Evolutionary conservation across 1,140 invertebrate genomes (phyloP).

Genomic region (Wiebesia pumilae): DNA sequence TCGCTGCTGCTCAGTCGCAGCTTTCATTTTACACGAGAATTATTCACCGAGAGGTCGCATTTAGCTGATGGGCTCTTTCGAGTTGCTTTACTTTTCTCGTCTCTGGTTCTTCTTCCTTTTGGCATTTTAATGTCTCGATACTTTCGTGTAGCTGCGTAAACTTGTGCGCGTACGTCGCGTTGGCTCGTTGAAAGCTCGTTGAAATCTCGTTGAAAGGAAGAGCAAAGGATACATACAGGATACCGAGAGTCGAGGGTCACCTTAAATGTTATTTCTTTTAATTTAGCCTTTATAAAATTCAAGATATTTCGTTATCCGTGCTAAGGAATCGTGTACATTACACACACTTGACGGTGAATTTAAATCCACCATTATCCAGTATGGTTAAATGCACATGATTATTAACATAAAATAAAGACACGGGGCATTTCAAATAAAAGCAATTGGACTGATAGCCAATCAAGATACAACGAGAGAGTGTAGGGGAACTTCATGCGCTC

Average conservation of each 20-base stretch:
- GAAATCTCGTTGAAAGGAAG: too few species aligned
- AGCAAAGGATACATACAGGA: background rate
- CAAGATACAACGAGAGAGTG: too few species aligned
- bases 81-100: background rate
- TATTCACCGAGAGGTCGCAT: slow-evolving; percentile 45
- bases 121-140: slow-evolving; percentile 5
- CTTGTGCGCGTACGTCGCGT: background rate
- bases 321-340: too few species aligned
- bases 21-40: slow-evolving; percentile 55
- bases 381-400: too few species aligned
- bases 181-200: background rate
- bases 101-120: background rate
- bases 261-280: slow-evolving; percentile 22
- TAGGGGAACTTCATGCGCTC: too few species aligned
- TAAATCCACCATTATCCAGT: too few species aligned
- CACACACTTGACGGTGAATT: too few species aligned
- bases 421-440: too few species aligned
- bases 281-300: background rate
- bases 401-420: too few species aligned
- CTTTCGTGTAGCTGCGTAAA: background rate
- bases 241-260: background rate
- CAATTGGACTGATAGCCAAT: too few species aligned
- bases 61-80: background rate
- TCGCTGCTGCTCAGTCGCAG: slow-evolving; percentile 13
- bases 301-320: too few species aligned